Evolutionary conservation across 2,113 vertebrate genomes (phyloP), one percentile per base, ranked within the genome.

Genomic region (Trichomycterus rosablanca): DNA sequence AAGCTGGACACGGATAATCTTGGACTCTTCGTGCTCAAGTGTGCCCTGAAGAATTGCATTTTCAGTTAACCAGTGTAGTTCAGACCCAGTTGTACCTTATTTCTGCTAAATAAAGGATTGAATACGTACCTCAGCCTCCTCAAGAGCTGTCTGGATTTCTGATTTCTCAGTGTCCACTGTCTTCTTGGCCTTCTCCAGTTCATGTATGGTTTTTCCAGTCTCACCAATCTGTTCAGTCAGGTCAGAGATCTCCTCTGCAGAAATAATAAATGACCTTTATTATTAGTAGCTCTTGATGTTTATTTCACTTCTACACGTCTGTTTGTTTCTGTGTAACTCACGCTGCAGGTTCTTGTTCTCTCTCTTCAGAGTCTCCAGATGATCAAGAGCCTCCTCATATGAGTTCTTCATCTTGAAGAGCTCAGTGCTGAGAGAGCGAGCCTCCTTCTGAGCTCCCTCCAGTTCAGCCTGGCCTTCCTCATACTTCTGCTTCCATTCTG

Each of bases 181-280:
- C 71, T 97, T 98, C 84, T 95, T 97, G 43, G 91, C 78, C 75
- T 97, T 97, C 79, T 97, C 95, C 71, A 97, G 83, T 65, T 98
- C 93, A 7, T 94, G 91, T 49, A 97, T 90, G 54, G 83, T 93
- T 84, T 96, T 97, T 3, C 84, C 79, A 0, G 86, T 87, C 80
- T 94, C 79, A 65, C 91, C 84, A 71, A 96, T 87, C 80, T 97
- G 92, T 80, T 98, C 94, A 0, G 89, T 85, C 68, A 97, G 83
- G 67, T 98, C 95, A 15, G 86, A 75, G 10, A 96, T 96, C 69
- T 97, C 94, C 86, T 95, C 95, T 97, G 19, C 26, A 12, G 15
- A 35, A 30, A 26, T 35, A 12, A 6, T 1, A n/a, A 14, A 23
- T 8, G 8, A 20, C 4, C 5, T 35, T 15, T 19, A 39, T 3